These are phyloP conservation scores for Streptopelia turtur DNA, from an alignment of 2,797 vertebrate genomes.

Conservation along the genomic window DNA sequence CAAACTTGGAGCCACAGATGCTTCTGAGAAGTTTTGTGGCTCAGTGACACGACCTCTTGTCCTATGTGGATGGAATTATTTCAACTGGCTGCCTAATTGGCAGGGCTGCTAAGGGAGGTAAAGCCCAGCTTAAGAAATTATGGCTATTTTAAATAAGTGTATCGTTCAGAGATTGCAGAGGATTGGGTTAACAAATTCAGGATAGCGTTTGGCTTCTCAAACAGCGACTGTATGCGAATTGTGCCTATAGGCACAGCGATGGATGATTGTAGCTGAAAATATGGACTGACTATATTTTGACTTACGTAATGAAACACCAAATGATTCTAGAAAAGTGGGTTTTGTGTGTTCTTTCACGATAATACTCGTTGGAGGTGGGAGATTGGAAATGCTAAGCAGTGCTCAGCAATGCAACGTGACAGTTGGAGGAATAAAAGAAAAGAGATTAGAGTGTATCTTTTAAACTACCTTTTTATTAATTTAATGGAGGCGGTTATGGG, in stretches of 20 bases:
- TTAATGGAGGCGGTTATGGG: background rate
- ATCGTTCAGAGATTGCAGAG: background rate
- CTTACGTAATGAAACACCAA: background rate
- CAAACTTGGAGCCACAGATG: background rate
- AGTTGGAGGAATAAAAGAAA: background rate
- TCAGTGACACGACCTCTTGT: background rate
- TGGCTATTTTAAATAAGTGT: background rate
- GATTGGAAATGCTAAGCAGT: background rate
- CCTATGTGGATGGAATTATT: background rate
- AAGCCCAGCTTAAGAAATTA: background rate
- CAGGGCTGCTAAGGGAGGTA: background rate
- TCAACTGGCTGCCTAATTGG: background rate
- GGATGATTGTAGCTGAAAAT: background rate
- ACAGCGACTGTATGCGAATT: too few relatives aligned
- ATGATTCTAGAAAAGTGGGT: background rate
- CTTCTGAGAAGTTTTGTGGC: fast-evolving
- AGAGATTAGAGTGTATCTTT: background rate
- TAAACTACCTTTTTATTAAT: conserved; percentile 6
- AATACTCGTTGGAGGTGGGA: background rate
- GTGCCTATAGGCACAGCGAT: background rate
- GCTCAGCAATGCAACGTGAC: background rate
- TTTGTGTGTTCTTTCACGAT: background rate
- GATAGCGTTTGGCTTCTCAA: background rate
- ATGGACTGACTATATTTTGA: background rate
- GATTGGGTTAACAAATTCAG: background rate